Evolutionary conservation across 1,140 invertebrate genomes (phyloP).

Genomic region (Drosophila quadrilineata): DNA sequence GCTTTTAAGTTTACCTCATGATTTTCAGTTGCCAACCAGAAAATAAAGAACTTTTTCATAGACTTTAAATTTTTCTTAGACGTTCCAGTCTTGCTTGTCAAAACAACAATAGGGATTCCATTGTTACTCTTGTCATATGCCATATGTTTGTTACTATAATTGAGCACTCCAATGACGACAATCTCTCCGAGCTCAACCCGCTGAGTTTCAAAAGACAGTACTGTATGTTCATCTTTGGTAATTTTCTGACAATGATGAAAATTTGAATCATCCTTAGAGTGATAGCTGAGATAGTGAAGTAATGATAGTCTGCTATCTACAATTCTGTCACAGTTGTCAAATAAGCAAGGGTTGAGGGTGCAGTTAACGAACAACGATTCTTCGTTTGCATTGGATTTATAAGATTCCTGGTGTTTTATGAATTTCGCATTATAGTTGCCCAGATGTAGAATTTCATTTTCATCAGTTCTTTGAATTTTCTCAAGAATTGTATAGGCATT

Average conservation of each 20-base stretch:
- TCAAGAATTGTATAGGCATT: too few relatives aligned
- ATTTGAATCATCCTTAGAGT: conserved; percentile 3
- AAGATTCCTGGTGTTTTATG: too few relatives aligned
- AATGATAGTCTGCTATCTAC: conserved; percentile 56
- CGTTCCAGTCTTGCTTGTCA: conserved; percentile 41
- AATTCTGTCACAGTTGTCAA: conserved; percentile 25
- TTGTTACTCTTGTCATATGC: not conserved
- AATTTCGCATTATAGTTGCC: too few relatives aligned
- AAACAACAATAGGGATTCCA: conserved; percentile 51
- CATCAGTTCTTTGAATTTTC: too few relatives aligned
- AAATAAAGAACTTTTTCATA: conserved; percentile 21
- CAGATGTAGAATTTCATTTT: too few relatives aligned
- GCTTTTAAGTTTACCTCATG: conserved; percentile 27
- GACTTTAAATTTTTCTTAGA: too few relatives aligned
- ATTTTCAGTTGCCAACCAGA: conserved; percentile 57
- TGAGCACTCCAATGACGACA: conserved; percentile 44
- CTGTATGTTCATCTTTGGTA: conserved; percentile 12
- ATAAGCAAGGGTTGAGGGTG: conserved; percentile 36
- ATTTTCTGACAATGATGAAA: conserved; percentile 21
- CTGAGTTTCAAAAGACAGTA: conserved; percentile 35
- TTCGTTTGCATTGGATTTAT: too few relatives aligned
- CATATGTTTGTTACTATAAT: too few relatives aligned
- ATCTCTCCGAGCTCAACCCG: conserved; percentile 21
- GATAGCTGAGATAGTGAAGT: conserved; percentile 60
- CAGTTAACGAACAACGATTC: conserved; percentile 17